These are phyloP conservation scores for Parasteatoda tepidariorum DNA, from an alignment of 1,140 invertebrate genomes.

Conservation along the genomic window DNA sequence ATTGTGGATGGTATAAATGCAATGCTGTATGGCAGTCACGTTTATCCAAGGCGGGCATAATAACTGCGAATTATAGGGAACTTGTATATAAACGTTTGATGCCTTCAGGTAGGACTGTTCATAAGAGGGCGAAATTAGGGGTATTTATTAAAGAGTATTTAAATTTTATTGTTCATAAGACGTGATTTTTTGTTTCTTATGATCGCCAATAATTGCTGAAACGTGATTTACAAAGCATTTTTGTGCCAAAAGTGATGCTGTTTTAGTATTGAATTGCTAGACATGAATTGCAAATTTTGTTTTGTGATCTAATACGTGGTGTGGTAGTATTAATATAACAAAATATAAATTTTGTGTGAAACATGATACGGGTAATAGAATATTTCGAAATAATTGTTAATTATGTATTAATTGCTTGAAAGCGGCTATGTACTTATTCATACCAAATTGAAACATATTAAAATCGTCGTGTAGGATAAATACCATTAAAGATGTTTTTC, in stretches of 20 bases:
- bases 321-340: too few species aligned
- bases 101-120: conserved; percentile 17
- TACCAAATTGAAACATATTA: too few species aligned
- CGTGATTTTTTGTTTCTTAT: not conserved
- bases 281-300: not conserved
- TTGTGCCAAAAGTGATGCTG: not conserved
- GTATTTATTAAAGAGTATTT: not conserved
- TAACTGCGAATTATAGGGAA: conserved; percentile 23
- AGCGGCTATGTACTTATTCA: too few species aligned
- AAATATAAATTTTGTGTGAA: too few species aligned
- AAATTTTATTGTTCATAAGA: not conserved
- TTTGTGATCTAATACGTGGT: not conserved
- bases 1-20: not conserved
- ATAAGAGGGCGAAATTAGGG: not conserved
- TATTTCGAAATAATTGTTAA: not conserved
- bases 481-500: too few species aligned
- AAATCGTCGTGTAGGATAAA: too few species aligned
- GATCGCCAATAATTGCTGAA: not conserved
- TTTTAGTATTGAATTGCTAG: not conserved
- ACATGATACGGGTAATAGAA: not conserved
- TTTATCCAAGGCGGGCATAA: conserved; percentile 28
- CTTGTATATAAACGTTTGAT: conserved; percentile 21
- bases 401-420: not conserved
- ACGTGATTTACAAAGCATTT: not conserved
- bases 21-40: conserved; percentile 36